A percentile compares a stretch with the other conserved stretches of the same genome.
These are phyloP conservation scores for Gavialis gangeticus DNA, from an alignment of 2,113 vertebrate species.

Conservation along the genomic window DNA sequence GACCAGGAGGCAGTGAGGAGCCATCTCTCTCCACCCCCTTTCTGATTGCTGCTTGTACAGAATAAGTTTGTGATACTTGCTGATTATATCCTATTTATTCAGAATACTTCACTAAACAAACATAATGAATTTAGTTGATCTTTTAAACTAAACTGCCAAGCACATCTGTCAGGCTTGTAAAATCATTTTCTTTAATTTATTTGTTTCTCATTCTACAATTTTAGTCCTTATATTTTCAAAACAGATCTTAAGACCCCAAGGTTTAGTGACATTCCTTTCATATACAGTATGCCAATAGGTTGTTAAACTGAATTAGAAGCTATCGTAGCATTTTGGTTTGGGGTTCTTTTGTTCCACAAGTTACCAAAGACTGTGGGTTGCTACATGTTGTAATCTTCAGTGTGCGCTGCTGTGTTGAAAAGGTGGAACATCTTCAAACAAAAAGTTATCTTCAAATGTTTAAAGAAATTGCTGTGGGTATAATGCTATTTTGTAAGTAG, in stretches of 20 bases:
- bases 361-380: background rate
- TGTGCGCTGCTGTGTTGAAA: background rate
- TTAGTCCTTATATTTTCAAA: slow-evolving; percentile 6
- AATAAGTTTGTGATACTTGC: background rate
- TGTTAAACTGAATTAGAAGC: background rate
- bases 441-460: background rate
- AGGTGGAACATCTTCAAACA: background rate
- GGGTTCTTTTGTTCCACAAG: background rate
- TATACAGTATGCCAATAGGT: background rate
- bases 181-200: background rate
- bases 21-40: background rate
- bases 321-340: background rate
- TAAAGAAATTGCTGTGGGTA: background rate
- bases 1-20: background rate
- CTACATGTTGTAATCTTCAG: background rate
- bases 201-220: background rate
- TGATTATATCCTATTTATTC: background rate
- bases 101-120: background rate
- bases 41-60: background rate
- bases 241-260: background rate
- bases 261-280: background rate
- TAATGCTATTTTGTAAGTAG: background rate
- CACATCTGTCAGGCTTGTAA: background rate
- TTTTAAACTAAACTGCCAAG: background rate
- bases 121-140: background rate